Base-by-base conservation (phyloP, 2,888 invertebrate genomes). In the Apodemia zela region DNA sequence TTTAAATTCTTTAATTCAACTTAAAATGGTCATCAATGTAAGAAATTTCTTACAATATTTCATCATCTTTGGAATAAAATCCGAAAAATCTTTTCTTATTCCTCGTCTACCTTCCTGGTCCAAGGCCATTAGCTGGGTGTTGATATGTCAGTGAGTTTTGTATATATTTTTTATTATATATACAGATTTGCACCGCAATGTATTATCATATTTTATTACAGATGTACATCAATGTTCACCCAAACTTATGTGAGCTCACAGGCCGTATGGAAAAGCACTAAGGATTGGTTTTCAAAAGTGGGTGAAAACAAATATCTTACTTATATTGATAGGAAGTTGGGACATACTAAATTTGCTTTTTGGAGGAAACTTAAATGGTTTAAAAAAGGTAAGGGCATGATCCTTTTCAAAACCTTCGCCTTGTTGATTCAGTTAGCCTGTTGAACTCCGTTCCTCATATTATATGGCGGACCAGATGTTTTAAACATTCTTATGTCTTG, bases 361-460 rank as follows among this genome's bases (percentile, higher is more conserved):
- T 94, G 94, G 94, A 84, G 93, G 62, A 92, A 87, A 73, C 74
- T 93, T 17, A 93, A 90, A 66, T 92, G 91, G 88, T 90, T 92
- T 71, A 92, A 85, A 72, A 91, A 86, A 81, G 86, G 92, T 92
- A 75, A 57, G 29, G 6, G 15, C 13, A 21, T 5, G n/a, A 6
- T 45, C 4, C 1, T n/a, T 47, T 17, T 8, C 7, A 47, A 47
- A 47, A 47, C 3, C n/a, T n/a, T 7, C 15, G 13, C 13, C 13
- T 15, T 4, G 3, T 38, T 38, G 7, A 38, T 33, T 33, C 1
- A 10, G 33, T 10, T 33, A 10, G 0, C 7, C 15, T 38, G 5
- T 4, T 38, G 3, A 15, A 1, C 15, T 38, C 38, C 0, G 4
- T 4, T 38, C 3, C 13, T 38, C 0, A 38, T 2, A 0, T 2